Evolutionary conservation across 1,140 invertebrate species (phyloP).

Genomic region (Drosophila fuyamai): DNA sequence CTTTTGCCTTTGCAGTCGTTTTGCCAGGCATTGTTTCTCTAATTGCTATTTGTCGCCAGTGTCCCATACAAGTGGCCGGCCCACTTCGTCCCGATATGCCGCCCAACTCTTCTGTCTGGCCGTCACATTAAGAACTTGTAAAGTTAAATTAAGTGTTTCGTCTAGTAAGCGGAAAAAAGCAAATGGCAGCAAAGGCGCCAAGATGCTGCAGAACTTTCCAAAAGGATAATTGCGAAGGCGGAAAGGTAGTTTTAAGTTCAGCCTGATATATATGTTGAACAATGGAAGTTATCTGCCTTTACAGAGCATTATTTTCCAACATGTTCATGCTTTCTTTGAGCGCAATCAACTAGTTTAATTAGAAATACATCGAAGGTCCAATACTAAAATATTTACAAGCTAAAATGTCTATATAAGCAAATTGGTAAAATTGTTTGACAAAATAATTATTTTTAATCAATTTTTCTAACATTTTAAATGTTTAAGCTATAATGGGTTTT

Average conservation of each 20-base stretch:
- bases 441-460: no score
- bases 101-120: constrained; percentile 60
- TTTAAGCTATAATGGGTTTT: no score
- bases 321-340: no score
- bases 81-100: background rate
- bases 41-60: constrained; percentile 71
- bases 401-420: no score
- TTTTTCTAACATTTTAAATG: no score
- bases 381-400: no score
- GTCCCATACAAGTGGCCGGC: constrained; percentile 25
- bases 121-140: constrained; percentile 81
- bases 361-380: no score
- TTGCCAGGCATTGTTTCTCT: constrained; percentile 69
- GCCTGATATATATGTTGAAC: background rate
- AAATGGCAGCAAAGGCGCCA: constrained; percentile 49
- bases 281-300: no score
- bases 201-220: constrained; percentile 60
- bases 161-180: constrained; percentile 72
- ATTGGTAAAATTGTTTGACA: no score
- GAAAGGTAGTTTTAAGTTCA: constrained; percentile 25
- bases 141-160: constrained; percentile 82
- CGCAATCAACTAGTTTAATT: no score
- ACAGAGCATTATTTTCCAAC: no score
- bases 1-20: constrained; percentile 15
- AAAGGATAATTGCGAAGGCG: constrained; percentile 30